Evolutionary conservation across 2,113 vertebrate genomes (phyloP).

Genomic region (Rhipidura dahli): DNA sequence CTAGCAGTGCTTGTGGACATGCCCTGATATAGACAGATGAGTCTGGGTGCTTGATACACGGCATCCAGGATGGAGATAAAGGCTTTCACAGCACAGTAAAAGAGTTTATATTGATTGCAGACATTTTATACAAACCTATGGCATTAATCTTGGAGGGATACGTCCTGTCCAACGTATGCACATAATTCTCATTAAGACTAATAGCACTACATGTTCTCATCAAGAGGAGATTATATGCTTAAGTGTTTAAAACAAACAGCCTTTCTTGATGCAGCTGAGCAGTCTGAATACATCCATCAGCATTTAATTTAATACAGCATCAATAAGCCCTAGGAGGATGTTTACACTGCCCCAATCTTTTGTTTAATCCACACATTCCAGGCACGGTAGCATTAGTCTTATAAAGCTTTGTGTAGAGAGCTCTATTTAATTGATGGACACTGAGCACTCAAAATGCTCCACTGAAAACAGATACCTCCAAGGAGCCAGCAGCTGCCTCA

Average conservation of each 20-base stretch:
- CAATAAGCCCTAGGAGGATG: slow-evolving; percentile 59
- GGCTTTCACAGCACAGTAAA: slow-evolving; percentile 4
- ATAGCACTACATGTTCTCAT: slow-evolving; percentile 39
- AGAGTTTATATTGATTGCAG: slow-evolving; percentile 46
- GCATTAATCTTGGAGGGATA: slow-evolving; percentile 10
- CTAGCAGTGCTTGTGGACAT: not conserved
- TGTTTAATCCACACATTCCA: slow-evolving; percentile 64
- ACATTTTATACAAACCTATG: slow-evolving; percentile 33
- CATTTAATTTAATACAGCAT: slow-evolving; percentile 60
- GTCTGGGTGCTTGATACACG: not conserved
- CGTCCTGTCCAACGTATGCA: slow-evolving; percentile 2
- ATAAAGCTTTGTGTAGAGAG: slow-evolving; percentile 51
- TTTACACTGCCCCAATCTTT: slow-evolving; percentile 56
- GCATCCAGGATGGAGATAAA: not conserved
- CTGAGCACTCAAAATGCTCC: slow-evolving; percentile 26
- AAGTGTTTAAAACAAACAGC: slow-evolving; percentile 61
- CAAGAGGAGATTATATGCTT: slow-evolving; percentile 58
- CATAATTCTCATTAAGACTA: slow-evolving; percentile 52
- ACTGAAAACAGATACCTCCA: slow-evolving; percentile 51
- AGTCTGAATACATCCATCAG: slow-evolving; percentile 59
- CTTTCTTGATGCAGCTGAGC: slow-evolving; percentile 56
- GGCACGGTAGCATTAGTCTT: slow-evolving; percentile 39
- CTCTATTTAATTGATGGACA: slow-evolving; percentile 54
- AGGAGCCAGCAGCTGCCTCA: slow-evolving; percentile 46
- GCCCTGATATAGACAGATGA: slow-evolving; percentile 13